These are phyloP conservation scores for Barypeithes pellucidus DNA, from an alignment of 2,888 invertebrate species.

Conservation along the genomic window DNA sequence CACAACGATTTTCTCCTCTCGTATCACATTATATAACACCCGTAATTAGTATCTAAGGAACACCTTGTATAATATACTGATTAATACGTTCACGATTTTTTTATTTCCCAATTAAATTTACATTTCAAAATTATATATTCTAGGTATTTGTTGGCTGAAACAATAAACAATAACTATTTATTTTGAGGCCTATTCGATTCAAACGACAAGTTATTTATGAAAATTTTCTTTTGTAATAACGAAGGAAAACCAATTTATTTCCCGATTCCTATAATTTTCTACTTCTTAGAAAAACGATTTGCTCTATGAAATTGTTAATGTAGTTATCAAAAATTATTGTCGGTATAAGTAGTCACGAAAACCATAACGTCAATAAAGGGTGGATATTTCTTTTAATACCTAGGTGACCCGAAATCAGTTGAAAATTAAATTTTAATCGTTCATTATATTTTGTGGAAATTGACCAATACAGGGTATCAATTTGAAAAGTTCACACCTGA, in stretches of 20 bases:
- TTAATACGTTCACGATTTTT: not conserved
- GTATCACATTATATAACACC: no score
- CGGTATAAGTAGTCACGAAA: slow-evolving; percentile 16
- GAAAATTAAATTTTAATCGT: not conserved
- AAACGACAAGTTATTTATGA: slow-evolving; percentile 16
- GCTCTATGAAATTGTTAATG: slow-evolving; percentile 24
- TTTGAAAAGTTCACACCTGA: no score
- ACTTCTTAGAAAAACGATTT: slow-evolving; percentile 20
- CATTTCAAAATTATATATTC: not conserved
- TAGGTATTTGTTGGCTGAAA: not conserved
- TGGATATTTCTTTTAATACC: slow-evolving; percentile 6
- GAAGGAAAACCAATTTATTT: slow-evolving; percentile 21
- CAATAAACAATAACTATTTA: slow-evolving; percentile 7
- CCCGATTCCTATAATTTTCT: slow-evolving; percentile 26
- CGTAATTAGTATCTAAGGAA: no score
- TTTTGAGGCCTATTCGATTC: not conserved
- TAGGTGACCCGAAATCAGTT: not conserved
- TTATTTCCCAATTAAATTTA: no score
- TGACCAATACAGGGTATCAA: no score
- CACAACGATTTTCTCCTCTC: no score
- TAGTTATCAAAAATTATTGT: slow-evolving; percentile 24
- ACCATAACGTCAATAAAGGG: slow-evolving; percentile 20
- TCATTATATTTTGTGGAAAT: not conserved
- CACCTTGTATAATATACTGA: no score
- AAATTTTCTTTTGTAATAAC: slow-evolving; percentile 6